Percentiles rank a stretch among this genome's conserved stretches.
Conservation (phyloP, 2,888 invertebrate genomes). For the Acrobasis consociella region DNA sequence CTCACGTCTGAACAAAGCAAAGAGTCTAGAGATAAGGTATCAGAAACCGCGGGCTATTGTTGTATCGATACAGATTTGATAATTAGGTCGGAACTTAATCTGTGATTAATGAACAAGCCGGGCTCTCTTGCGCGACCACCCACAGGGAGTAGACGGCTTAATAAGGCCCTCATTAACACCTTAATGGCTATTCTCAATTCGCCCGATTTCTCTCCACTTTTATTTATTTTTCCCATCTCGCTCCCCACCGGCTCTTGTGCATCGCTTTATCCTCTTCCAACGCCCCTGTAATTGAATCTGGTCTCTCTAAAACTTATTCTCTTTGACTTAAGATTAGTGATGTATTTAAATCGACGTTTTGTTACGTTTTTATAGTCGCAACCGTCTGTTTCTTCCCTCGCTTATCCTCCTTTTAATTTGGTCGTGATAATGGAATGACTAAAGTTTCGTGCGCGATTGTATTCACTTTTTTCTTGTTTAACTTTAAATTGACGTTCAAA, state of each 20-base stretch:
- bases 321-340: slow-evolving; percentile 81
- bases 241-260: slow-evolving; percentile 50
- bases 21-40: slow-evolving; percentile 37
- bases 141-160: slow-evolving; percentile 80
- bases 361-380: slow-evolving; percentile 72
- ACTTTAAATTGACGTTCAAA: slow-evolving; percentile 1
- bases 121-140: slow-evolving; percentile 73
- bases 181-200: slow-evolving; percentile 82
- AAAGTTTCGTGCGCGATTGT: slow-evolving; percentile 27
- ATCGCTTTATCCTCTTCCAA: slow-evolving; percentile 50
- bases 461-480: slow-evolving; percentile 21
- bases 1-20: slow-evolving; percentile 30
- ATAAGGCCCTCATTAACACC: slow-evolving; percentile 82
- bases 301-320: slow-evolving; percentile 78
- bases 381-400: slow-evolving; percentile 43
- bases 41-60: slow-evolving; percentile 46
- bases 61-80: slow-evolving; percentile 63
- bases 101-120: slow-evolving; percentile 76
- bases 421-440: slow-evolving; percentile 56
- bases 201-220: slow-evolving; percentile 75
- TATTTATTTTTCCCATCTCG: slow-evolving; percentile 70
- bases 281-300: slow-evolving; percentile 77
- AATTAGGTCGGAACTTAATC: slow-evolving; percentile 72
- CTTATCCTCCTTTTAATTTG: slow-evolving; percentile 71
- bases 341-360: slow-evolving; percentile 79